These are phyloP conservation scores for Cerastis rubricosa DNA, from an alignment of 2,888 invertebrate species.

Conservation along the genomic window DNA sequence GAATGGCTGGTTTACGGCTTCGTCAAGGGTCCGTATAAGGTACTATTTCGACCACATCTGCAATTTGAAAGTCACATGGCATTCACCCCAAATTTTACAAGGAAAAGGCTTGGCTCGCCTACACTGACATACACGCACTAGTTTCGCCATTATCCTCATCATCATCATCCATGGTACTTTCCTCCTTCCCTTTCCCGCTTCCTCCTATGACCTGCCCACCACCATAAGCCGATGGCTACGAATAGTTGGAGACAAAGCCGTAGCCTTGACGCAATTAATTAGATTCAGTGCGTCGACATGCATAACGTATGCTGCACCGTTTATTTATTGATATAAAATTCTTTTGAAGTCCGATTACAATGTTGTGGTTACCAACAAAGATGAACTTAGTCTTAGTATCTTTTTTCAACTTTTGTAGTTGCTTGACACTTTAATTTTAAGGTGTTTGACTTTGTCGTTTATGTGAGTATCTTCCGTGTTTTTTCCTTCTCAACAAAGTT, in stretches of 20 bases:
- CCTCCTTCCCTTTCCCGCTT: conserved; percentile 38
- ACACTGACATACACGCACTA: background rate
- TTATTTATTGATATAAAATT: conserved; percentile 45
- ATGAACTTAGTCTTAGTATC: background rate
- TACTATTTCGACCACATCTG: background rate
- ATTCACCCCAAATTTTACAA: background rate
- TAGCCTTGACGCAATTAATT: conserved; percentile 85
- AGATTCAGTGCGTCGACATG: conserved; percentile 82
- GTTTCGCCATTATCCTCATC: conserved; percentile 29
- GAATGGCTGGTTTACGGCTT: too few relatives aligned
- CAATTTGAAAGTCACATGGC: background rate
- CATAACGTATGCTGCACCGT: conserved; percentile 70
- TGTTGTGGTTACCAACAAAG: background rate
- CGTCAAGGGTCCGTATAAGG: too few relatives aligned
- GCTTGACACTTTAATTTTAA: background rate
- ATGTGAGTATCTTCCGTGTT: background rate
- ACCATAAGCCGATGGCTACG: conserved; percentile 77
- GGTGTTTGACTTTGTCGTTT: background rate
- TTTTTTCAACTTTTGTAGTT: background rate
- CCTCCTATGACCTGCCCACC: conserved; percentile 47
- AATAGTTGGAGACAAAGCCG: conserved; percentile 83
- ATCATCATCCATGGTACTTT: background rate
- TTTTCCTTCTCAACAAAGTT: background rate
- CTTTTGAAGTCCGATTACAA: conserved; percentile 34
- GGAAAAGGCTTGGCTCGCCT: background rate